Base-by-base conservation (phyloP, 1,140 invertebrate species). In the Pogonus chalceus region DNA sequence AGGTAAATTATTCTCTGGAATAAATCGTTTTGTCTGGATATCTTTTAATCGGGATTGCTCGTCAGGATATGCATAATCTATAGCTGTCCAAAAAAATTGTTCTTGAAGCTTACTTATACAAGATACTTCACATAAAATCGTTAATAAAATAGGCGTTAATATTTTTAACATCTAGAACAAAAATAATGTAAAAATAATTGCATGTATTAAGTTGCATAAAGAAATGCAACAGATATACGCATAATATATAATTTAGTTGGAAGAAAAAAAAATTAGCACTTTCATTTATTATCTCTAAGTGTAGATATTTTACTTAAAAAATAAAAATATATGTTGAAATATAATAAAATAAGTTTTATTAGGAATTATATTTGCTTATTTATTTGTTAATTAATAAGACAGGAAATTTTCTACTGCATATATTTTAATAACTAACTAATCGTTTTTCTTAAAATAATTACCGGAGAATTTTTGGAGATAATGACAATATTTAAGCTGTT, bases 41-140 rank as follows among this genome's bases (percentile, higher is more conserved):
- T 85, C 85, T 39, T 80, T 71, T 57, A 79, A 71, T 61, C 79
- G 78, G 20, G 75, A 72, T 7, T 69, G 63, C 18, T 77, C 68
- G 49, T 78, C 78, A 1, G 84, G 82, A 63, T 80, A 88, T 7
- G 80, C 80, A 66, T 81, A 90, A 65, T 90, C 85, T 61, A 90
- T 56, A n/a, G 76, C 70, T 37, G 79, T 84, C 87, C 86, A 90
- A 20, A 78, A 77, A 54, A 79, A 89, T 49, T 79, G 71, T 62
- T 87, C 84, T 53, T 84, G 76, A 1, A 88, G 69, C 58, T 78
- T 80, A 23, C 39, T 22, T 14, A 49, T 22, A 16, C 9, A 43
- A 43, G 3, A 4, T 7, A 18, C 37, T 12, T 43, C 9, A 18
- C 9, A 7, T 10, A 43, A 12, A 10, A 18, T 16, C 9, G 18